Evolutionary conservation across 1,140 invertebrate genomes (phyloP), one percentile per base, ranked within the genome.

Genomic region (Hyposmocoma kahamanoa): DNA sequence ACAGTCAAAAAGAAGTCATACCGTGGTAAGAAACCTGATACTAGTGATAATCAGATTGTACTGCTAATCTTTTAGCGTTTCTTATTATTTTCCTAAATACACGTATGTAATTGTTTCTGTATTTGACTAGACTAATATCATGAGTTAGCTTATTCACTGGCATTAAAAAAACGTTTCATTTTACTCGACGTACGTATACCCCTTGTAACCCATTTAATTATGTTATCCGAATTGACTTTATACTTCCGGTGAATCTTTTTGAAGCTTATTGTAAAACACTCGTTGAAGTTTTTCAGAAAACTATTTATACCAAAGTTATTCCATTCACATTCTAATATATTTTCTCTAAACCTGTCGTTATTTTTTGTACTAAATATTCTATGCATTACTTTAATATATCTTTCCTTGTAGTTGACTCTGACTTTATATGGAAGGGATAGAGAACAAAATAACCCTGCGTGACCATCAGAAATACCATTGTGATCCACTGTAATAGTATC

Each of bases 391-490:
- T 6, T 6, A 26, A 26, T 26, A 26, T 6, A 5, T 26, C 11
- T 11, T 26, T 26, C 24, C 24, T 5, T 26, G 5, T 11, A 5
- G 5, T 26, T 26, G 11, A 26, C 11, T 26, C 11, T 5, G 11
- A 5, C 11, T 6, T 6, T 5, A 6, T 26, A 5, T 11, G 11
- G 5, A 6, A 26, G 11, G 11, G 24, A 5, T 11, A 26, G 5
- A 5, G 5, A 15, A 28, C n/a, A 8, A 38, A 22, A 50, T 3
- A 50, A 4, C 0, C 39, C 39, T n/a, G 39, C 49, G 15, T 51
- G 49, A 15, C 49, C 50, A 32, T 52, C 50, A 15, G 36, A 30
- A 2, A 52, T 13, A 4, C 50, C 50, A 42, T 52, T 52, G 20
- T 42, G 5, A 17, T 42, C 50, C n/a, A 42, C 5, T 5, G 28